Base-by-base conservation (phyloP, 2,888 invertebrate species). In the Ametastegia equiseti region DNA sequence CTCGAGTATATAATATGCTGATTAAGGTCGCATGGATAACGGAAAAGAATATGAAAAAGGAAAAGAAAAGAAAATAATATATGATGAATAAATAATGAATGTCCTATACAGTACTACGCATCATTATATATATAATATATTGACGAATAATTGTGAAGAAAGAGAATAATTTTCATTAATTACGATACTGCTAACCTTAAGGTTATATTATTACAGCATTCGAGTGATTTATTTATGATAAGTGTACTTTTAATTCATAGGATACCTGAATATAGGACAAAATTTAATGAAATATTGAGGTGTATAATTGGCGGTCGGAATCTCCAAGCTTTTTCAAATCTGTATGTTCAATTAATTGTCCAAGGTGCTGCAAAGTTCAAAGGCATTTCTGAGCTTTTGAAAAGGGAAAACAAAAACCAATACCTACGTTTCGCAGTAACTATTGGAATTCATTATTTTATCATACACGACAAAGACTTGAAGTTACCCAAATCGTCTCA, bases 181-280 rank as follows among this genome's bases (percentile, higher is more conserved):
- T 67, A 67, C 27, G 47, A 67, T 80, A 67, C 67, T 65, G 50
- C 33, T 79, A 78, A 69, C 79, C 19, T 54, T 78, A 54, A 65
- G 57, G n/a, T 79, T 67, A 65, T 57, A 80, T 54, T 54, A 69
- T 50, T 50, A 57, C 57, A 69, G 57, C 69, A 79, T 79, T 81
- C 50, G 79, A 81, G 79, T 79, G 81, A 81, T 79, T 81, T 79
- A 65, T 81, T 69, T 79, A 45, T 78, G 78, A 77, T 75, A 77
- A 57, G 73, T 39, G 36, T 78, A 81, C 60, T 73, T 39, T 42
- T 73, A 75, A 78, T 63, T 81, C n/a, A 81, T 33, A 75, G 36
- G 27, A 78, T 60, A 60, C 75, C 36, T 75, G 54, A 19, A 57
- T 19, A 77, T 54, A 23, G 13, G 19, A 47, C 9, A 33, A 1